Evolutionary conservation across 1,140 invertebrate species (phyloP).

Genomic region (Frieseomelitta varia): DNA sequence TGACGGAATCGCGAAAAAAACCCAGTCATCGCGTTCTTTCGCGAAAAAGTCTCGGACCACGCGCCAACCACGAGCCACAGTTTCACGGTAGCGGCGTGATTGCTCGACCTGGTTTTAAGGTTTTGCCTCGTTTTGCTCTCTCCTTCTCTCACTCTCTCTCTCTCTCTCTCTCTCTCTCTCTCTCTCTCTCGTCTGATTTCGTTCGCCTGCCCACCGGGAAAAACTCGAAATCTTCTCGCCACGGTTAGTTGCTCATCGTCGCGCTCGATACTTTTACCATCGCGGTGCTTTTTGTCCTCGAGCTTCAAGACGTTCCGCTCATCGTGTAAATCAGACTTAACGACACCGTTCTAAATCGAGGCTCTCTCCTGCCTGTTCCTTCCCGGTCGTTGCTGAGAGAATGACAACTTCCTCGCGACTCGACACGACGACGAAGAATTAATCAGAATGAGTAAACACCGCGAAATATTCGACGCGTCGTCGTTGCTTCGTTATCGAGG

Average conservation of each 20-base stretch:
- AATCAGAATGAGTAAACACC: too few species aligned
- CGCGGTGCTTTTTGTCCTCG: not conserved
- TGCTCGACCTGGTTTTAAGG: not conserved
- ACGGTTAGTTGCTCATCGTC: not conserved
- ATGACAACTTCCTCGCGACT: not conserved
- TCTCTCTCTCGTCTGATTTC: not conserved
- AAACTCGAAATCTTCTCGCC: not conserved
- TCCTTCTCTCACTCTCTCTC: too few species aligned
- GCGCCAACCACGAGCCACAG: not conserved
- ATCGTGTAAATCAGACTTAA: not conserved
- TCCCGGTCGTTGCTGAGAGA: not conserved
- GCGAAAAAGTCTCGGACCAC: not conserved
- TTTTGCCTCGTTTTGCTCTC: too few species aligned
- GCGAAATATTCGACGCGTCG: too few species aligned
- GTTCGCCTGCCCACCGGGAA: not conserved
- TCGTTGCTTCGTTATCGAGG: too few species aligned
- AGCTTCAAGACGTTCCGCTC: not conserved
- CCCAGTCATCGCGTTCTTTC: not conserved
- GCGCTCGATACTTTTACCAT: not conserved
- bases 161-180: not conserved
- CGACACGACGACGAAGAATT: not conserved
- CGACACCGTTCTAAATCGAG: not conserved
- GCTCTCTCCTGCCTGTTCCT: not conserved
- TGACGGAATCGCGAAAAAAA: not conserved
- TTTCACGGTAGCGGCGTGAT: constrained; percentile 7